Evolutionary conservation across 2,888 invertebrate species (phyloP).

Genomic region (Cistogaster globosa): DNA sequence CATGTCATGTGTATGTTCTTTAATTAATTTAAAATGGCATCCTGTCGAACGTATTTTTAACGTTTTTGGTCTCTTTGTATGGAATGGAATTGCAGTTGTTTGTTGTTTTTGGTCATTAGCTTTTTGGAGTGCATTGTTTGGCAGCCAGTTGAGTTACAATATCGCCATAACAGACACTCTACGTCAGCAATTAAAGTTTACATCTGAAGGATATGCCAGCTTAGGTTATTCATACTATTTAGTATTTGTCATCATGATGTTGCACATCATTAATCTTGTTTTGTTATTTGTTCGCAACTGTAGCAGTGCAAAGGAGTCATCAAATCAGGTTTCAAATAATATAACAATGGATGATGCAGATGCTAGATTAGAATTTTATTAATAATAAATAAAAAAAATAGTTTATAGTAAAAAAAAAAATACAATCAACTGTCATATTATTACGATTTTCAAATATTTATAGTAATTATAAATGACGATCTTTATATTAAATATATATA

Average conservation of each 20-base stretch:
- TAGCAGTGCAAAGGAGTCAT: slow-evolving; percentile 39
- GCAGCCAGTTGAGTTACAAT: slow-evolving; percentile 78
- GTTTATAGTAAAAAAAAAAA: neutral
- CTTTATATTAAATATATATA: too few relatives aligned
- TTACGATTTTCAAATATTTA: too few relatives aligned
- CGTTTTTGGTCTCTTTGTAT: slow-evolving; percentile 85
- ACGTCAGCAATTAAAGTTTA: slow-evolving; percentile 72
- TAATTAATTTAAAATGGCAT: slow-evolving; percentile 85
- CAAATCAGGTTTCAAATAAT: slow-evolving; percentile 70
- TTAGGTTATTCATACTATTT: slow-evolving; percentile 84
- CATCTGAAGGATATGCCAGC: slow-evolving; percentile 77
- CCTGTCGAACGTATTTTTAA: slow-evolving; percentile 84
- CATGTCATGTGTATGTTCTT: slow-evolving; percentile 83
- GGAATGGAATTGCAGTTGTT: slow-evolving; percentile 84
- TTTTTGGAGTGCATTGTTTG: slow-evolving; percentile 82
- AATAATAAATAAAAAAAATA: neutral
- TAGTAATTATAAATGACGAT: too few relatives aligned
- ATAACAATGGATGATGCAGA: slow-evolving; percentile 70
- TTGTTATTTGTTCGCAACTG: slow-evolving; percentile 78
- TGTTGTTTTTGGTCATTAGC: slow-evolving; percentile 78
- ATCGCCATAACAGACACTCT: slow-evolving; percentile 82
- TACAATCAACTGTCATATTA: too few relatives aligned
- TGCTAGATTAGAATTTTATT: slow-evolving; percentile 72
- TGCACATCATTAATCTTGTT: slow-evolving; percentile 76
- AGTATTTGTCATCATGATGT: slow-evolving; percentile 67